Conservation (phyloP, 2,888 invertebrate genomes). For the Drosophila austrosaltans region DNA sequence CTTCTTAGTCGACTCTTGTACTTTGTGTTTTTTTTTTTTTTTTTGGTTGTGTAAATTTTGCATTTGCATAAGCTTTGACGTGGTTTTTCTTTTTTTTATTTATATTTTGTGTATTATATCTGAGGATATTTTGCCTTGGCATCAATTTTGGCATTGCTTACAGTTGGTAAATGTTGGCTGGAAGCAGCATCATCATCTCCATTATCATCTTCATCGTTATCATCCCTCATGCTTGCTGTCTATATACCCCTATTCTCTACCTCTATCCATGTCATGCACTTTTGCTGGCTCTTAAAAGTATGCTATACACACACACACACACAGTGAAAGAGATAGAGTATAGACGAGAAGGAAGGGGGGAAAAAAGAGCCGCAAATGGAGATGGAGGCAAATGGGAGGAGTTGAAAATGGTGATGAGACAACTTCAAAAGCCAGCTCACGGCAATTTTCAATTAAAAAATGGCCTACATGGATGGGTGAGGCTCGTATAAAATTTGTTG, state of each 20-base stretch:
- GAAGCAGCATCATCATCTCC: slow-evolving; percentile 38
- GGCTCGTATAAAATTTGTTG: slow-evolving; percentile 28
- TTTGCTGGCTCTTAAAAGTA: slow-evolving; percentile 46
- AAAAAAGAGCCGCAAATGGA: too few relatives aligned
- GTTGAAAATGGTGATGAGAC: slow-evolving; percentile 1
- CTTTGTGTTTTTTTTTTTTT: slow-evolving; percentile 13
- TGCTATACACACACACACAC: slow-evolving; percentile 31
- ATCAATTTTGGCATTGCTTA: slow-evolving; percentile 70
- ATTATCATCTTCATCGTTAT: slow-evolving; percentile 45
- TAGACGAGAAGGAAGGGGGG: slow-evolving; percentile 2
- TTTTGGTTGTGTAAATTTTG: slow-evolving; percentile 28
- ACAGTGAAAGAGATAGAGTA: background rate
- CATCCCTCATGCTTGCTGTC: background rate
- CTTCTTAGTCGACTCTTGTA: background rate
- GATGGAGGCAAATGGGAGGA: background rate
- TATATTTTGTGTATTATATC: background rate
- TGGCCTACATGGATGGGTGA: slow-evolving; percentile 53
- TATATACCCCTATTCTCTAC: background rate
- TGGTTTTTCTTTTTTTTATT: slow-evolving; percentile 24
- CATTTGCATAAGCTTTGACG: slow-evolving; percentile 53
- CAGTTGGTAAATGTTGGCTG: slow-evolving; percentile 53
- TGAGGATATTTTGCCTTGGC: slow-evolving; percentile 54
- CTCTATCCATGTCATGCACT: slow-evolving; percentile 38
- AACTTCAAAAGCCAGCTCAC: slow-evolving; percentile 73
- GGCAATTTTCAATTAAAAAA: slow-evolving; percentile 75